Base-by-base conservation (phyloP, 2,113 vertebrate genomes). In the Solenodon paradoxus region DNA sequence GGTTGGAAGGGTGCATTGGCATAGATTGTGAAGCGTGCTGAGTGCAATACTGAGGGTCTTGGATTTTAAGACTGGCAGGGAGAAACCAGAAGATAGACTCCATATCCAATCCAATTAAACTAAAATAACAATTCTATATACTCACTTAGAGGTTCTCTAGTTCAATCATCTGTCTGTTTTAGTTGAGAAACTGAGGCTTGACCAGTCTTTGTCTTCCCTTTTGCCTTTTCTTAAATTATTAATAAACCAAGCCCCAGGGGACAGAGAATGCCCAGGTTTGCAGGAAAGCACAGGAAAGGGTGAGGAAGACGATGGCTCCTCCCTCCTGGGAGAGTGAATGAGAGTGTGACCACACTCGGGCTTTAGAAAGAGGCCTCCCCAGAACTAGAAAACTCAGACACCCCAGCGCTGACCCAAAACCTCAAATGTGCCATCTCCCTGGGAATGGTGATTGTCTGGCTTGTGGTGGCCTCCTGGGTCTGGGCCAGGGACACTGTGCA, bases 381-480 rank as follows among this genome's bases (percentile, higher is more conserved):
- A 75, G 63, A 92, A 66, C 0, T 72, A 68, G 71, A 87, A 87
- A 92, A 84, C 42, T 74, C 4, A 2, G 94, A 72, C 75, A 95
- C 72, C 59, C 64, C 80, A 45, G 35, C 51, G 90, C 87, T 95
- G 87, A 90, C 81, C 94, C 88, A 13, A 95, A 96, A 92, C 94
- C 96, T 83, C 90, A 90, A 87, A 92, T 10, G n/a, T 63, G 80
- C 80, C 88, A 68, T 63, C 88, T 78, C 59, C 64, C 42, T 9
- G 15, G 78, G 66, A 42, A 35, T 63, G 75, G 95, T 72, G 90
- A 80, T 53, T 64, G 78, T 92, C 82, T 94, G 53, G 94, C 92
- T 97, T 95, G 97, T 90, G 95, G 95, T 95, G 92, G 95, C 94
- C 94, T 97, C 95, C 85, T 97, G 97, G 97, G 81, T 92, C 66